Evolutionary conservation across 1,140 invertebrate species (phyloP), one percentile per base, ranked within the genome.

Genomic region (Orussus abietinus): DNA sequence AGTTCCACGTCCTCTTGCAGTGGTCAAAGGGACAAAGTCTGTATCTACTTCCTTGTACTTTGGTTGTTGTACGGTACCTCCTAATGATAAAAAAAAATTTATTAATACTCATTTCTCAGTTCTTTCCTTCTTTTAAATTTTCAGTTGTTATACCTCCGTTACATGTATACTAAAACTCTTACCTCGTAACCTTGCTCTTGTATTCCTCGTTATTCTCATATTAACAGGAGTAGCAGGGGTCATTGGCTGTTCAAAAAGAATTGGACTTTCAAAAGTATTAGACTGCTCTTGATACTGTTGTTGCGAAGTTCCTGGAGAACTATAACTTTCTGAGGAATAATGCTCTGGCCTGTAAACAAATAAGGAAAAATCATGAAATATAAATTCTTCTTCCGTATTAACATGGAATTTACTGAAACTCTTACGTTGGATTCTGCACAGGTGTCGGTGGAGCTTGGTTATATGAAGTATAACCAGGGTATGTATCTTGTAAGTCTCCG

Each of bases 201-300:
- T 70, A 31, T 74, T 74, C 11, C 75, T 62, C 5, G 75, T 77
- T 3, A 77, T 75, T 45, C 75, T 62, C 62, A 74, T 74, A 31
- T 75, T 75, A 13, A 59, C 46, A 11, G 69, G 53, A 14, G 66
- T 57, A 4, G 63, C 59, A 9, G 74, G 74, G 10, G 74, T 75
- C 48, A 66, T 54, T 30, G 75, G 74, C 22, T 70, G 69, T 29
- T 77, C 75, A 47, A 73, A 75, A 30, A 62, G 63, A 1, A 42
- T 25, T 11, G 62, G 49, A 37, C 52, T 57, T 12, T 72, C 68
- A 49, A 59, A 68, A 44, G 51, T 58, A 1, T 37, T 34, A 3
- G 55, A 21, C 26, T 67, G 66, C 20, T 70, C 62, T 29, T 72
- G 68, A 31, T 69, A 68, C 33, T 64, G 67, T 17, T 59, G 60